phyloP scores from a whole-genome alignment of 2,113 vertebrate species.

The Hydropotes inermis region DNA sequence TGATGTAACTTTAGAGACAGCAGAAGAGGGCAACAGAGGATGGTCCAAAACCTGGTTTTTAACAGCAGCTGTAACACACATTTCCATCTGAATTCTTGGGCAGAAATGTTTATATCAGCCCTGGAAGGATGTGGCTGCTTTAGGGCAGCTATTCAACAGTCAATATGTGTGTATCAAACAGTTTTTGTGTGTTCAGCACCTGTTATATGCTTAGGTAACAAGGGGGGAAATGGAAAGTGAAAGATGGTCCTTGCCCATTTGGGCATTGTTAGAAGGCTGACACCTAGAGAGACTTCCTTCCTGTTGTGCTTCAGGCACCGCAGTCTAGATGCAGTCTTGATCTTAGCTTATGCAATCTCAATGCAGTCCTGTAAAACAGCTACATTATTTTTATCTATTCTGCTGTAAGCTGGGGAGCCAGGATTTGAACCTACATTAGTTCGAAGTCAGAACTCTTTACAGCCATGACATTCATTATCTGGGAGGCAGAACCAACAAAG shows the following conservation, averaged over 20 bases:
- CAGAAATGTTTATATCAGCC: background rate
- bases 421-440: background rate
- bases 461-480: background rate
- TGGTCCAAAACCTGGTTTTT: background rate
- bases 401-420: background rate
- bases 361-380: background rate
- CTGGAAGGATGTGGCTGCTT: background rate
- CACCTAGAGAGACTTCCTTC: background rate
- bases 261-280: background rate
- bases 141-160: background rate
- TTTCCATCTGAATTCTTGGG: background rate
- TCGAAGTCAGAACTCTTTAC: background rate
- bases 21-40: background rate
- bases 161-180: fast-evolving
- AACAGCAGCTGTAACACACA: too few species aligned
- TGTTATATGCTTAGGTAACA: background rate
- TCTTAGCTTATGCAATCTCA: background rate
- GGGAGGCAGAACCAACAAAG: background rate
- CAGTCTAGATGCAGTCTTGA: background rate
- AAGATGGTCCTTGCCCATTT: background rate
- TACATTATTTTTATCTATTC: background rate
- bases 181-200: background rate
- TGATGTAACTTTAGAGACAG: fast-evolving
- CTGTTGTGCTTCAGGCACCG: background rate
- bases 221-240: background rate